Evolutionary conservation across 2,797 vertebrate species (phyloP).

Genomic region (Urocyon cinereoargenteus): DNA sequence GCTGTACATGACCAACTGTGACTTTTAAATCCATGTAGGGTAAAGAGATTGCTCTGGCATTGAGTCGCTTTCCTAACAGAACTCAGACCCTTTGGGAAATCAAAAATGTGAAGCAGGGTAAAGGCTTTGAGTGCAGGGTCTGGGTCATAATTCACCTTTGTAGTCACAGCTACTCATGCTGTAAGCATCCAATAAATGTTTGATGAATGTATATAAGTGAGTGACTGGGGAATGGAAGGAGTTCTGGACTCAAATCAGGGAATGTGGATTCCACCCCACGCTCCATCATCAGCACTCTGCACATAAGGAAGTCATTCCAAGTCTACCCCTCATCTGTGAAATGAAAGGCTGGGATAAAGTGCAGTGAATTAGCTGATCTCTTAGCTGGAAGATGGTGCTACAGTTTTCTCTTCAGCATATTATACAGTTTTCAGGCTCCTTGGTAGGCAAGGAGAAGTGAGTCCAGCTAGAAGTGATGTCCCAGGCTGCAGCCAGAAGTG

Average conservation of each 20-base stretch:
- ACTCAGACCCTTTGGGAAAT: conserved; percentile 16
- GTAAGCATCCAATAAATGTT: background rate
- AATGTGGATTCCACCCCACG: background rate
- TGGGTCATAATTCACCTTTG: background rate
- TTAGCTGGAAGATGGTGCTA: background rate
- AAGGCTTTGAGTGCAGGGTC: background rate
- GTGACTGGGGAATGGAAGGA: background rate
- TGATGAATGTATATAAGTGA: background rate
- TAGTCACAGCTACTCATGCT: background rate
- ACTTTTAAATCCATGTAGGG: background rate
- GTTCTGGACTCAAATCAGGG: background rate
- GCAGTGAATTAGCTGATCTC: background rate
- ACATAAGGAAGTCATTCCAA: background rate
- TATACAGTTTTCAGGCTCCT: background rate
- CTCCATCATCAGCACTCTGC: background rate
- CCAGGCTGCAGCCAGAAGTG: background rate
- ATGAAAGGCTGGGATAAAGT: background rate
- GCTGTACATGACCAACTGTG: background rate
- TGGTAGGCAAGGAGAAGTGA: background rate
- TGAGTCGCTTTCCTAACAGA: background rate
- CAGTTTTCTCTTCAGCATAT: background rate
- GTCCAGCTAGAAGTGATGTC: background rate
- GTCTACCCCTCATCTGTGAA: background rate
- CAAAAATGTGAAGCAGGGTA: background rate
- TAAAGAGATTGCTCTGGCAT: background rate